Evolutionary conservation across 1,140 invertebrate genomes (phyloP), one percentile per base, ranked within the genome.

Genomic region (Danaus melanippus): DNA sequence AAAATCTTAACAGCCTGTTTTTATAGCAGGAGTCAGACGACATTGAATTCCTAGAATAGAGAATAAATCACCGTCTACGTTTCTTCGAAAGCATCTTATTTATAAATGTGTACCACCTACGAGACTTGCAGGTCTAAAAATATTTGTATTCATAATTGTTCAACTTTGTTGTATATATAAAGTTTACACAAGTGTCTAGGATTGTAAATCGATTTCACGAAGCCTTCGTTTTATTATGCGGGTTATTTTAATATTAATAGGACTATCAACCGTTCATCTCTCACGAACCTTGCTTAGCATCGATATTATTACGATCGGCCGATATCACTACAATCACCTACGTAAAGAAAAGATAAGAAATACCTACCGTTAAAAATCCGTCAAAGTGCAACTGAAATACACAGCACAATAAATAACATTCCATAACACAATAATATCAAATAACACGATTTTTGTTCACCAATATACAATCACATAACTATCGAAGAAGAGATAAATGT

Each of bases 301-400:
- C 21, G 21, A 32, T 7, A 32, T 32, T 32, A 32, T 32, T 32
- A 32, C 21, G 6, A 32, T 32, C 21, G 21, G 21, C 21, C 21
- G 21, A 32, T 32, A 32, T 32, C 21, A 32, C 21, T 32, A 32
- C 21, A 32, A 32, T 32, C 21, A 32, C 2, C 21, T 32, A 32
- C 21, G 21, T 32, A 66, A 68, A 62, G 67, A 71, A 74, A 76
- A 62, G 71, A 64, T 32, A 32, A 74, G 74, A 67, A 74, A 71
- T 62, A 79, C 75, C 60, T 64, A 81, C 75, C 75, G 74, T 78
- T 58, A 71, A 72, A 78, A 76, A 70, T 68, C 74, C 67, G 46
- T 57, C 45, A 32, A 32, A 32, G 6, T 3, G 21, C 4, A 32
- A 32, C 21, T 53, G 46, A 46, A 58, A 64, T 53, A 49, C 59